Evolutionary conservation across 2,888 invertebrate species (phyloP).

Genomic region (Baccha elongata): DNA sequence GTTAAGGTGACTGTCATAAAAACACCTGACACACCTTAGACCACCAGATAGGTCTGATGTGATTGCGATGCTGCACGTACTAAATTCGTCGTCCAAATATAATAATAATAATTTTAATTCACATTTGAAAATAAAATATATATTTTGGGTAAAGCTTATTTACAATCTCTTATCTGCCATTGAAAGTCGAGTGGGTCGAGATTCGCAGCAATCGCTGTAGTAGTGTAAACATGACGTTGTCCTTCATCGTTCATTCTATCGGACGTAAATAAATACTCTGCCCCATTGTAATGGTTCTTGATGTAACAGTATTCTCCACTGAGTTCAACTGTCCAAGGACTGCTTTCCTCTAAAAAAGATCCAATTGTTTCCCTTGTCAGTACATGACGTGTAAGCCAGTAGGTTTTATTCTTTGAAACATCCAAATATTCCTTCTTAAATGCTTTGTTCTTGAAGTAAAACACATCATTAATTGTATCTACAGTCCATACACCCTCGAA

Average conservation of each 20-base stretch:
- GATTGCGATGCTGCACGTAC: too few relatives aligned
- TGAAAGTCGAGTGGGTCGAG: background rate
- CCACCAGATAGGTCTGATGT: too few relatives aligned
- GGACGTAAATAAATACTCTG: slow-evolving; percentile 1
- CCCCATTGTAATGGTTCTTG: background rate
- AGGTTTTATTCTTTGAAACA: too few relatives aligned
- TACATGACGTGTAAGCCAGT: background rate
- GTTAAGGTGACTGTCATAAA: too few relatives aligned
- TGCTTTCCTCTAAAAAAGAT: background rate
- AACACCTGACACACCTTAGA: too few relatives aligned
- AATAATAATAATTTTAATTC: background rate
- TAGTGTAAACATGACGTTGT: slow-evolving; percentile 1
- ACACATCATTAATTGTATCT: background rate
- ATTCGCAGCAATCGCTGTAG: background rate
- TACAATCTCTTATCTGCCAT: slow-evolving; percentile 36
- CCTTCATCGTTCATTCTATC: background rate
- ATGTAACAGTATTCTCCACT: slow-evolving; percentile 5
- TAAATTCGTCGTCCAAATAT: too few relatives aligned
- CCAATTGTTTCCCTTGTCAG: slow-evolving; percentile 2
- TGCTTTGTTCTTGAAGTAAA: slow-evolving; percentile 9
- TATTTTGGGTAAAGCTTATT: background rate
- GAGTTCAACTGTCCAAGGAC: background rate
- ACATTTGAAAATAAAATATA: background rate
- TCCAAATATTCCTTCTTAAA: slow-evolving; percentile 5
- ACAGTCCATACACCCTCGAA: slow-evolving; percentile 14